These are phyloP conservation scores for Drosophila quinaria DNA, from an alignment of 2,888 invertebrate species.

Conservation along the genomic window DNA sequence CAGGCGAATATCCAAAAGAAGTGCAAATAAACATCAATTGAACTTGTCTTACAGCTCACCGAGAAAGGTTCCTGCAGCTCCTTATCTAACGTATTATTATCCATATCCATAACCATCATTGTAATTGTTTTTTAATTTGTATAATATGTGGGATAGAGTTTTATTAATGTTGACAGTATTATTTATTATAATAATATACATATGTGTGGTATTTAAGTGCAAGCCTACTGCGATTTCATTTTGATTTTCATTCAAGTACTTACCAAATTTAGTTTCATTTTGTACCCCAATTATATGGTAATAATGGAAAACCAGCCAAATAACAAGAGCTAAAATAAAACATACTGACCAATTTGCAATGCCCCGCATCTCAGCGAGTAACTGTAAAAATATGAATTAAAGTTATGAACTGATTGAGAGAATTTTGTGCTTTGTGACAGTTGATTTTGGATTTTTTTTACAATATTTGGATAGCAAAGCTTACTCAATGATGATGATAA, in stretches of 20 bases:
- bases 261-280: slow-evolving; percentile 25
- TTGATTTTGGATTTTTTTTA: slow-evolving; percentile 8
- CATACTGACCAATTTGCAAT: slow-evolving; percentile 23
- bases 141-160: background rate
- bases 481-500: slow-evolving; percentile 3
- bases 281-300: slow-evolving; percentile 3
- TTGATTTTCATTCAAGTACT: slow-evolving; percentile 5
- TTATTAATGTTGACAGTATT: slow-evolving; percentile 3
- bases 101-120: slow-evolving; percentile 5
- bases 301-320: slow-evolving; percentile 40
- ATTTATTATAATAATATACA: no score
- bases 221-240: slow-evolving; percentile 27
- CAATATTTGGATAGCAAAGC: background rate
- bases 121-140: slow-evolving; percentile 15
- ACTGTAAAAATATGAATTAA: background rate
- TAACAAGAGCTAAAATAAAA: slow-evolving; percentile 23
- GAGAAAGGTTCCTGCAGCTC: slow-evolving; percentile 13
- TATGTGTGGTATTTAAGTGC: background rate
- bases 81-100: slow-evolving; percentile 38
- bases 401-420: background rate
- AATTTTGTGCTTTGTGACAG: slow-evolving; percentile 20
- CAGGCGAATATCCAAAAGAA: slow-evolving; percentile 75
- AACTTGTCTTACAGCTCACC: slow-evolving; percentile 19
- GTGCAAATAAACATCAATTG: slow-evolving; percentile 64
- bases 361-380: slow-evolving; percentile 21